phyloP scores from a whole-genome alignment of 2,113 vertebrate species.

The Labeo rohita region DNA sequence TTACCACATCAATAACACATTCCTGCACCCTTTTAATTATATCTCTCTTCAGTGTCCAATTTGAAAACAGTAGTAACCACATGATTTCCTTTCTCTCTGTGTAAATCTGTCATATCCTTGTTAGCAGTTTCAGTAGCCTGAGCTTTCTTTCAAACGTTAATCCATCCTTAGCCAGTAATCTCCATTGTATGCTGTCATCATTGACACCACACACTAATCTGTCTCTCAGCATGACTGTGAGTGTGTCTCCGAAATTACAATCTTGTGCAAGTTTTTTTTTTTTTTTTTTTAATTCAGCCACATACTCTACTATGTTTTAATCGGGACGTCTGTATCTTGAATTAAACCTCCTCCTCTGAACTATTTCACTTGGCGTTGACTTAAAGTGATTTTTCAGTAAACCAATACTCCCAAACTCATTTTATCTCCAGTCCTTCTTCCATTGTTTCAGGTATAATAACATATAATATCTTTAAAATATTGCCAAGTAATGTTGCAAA shows the following conservation, averaged over 20 bases:
- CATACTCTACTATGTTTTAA: conserved; percentile 35
- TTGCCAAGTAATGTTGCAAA: no score
- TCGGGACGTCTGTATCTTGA: neutral
- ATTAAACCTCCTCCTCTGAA: conserved; percentile 48
- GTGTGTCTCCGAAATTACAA: conserved; percentile 43
- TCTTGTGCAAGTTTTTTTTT: conserved; percentile 29
- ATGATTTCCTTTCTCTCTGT: neutral
- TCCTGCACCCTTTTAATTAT: no score
- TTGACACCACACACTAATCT: conserved; percentile 49
- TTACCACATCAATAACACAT: no score
- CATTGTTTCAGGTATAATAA: no score
- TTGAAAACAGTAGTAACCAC: neutral
- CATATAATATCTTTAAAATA: no score
- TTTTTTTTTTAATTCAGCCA: conserved; percentile 38
- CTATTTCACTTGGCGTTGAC: conserved; percentile 41
- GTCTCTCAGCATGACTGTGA: conserved; percentile 48
- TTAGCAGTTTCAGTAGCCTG: conserved; percentile 30
- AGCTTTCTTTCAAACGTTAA: conserved; percentile 39
- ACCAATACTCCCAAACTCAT: no score
- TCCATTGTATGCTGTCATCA: conserved; percentile 45
- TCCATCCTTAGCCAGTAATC: conserved; percentile 29
- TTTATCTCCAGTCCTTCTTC: no score
- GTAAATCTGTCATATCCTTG: conserved; percentile 32
- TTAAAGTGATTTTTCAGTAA: conserved; percentile 33
- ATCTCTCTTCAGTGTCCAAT: no score